Conservation (phyloP, 1,140 invertebrate species). For the Bombus ignitus region DNA sequence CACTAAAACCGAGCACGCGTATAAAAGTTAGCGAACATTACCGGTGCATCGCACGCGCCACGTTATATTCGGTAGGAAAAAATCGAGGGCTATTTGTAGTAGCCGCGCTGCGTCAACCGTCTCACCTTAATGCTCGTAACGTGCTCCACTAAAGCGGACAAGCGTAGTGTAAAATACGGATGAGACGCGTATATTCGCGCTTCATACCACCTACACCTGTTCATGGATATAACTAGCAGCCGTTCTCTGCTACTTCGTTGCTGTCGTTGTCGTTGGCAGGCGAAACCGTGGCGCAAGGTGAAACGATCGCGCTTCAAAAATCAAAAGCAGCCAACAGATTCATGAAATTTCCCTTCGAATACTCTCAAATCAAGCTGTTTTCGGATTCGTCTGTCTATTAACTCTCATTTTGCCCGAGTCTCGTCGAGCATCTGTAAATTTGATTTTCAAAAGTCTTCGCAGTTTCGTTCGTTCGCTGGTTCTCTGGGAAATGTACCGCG, state of each 20-base stretch:
- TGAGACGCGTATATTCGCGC: background rate
- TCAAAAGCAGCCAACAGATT: background rate
- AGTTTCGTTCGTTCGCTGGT: background rate
- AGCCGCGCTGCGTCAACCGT: conserved; percentile 27
- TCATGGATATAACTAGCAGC: no score
- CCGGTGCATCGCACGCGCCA: conserved; percentile 20
- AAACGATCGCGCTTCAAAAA: background rate
- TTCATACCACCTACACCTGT: background rate
- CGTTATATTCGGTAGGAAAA: conserved; percentile 37
- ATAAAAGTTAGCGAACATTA: conserved; percentile 44
- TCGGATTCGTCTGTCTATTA: background rate
- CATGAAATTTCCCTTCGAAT: background rate
- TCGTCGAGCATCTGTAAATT: background rate
- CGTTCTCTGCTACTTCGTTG: background rate
- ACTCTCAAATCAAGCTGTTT: background rate
- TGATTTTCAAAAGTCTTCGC: background rate
- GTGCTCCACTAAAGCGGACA: conserved; percentile 45
- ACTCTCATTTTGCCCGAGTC: background rate
- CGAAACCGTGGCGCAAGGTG: background rate
- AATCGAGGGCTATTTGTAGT: conserved; percentile 45
- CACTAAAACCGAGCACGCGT: conserved; percentile 26
- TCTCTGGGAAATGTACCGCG: background rate
- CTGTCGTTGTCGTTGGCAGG: background rate
- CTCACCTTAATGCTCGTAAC: conserved; percentile 61
- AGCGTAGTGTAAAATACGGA: conserved; percentile 54